Evolutionary conservation across 1,140 invertebrate species (phyloP), one percentile per base, ranked within the genome.

Genomic region (Lasaia peninsularis): DNA sequence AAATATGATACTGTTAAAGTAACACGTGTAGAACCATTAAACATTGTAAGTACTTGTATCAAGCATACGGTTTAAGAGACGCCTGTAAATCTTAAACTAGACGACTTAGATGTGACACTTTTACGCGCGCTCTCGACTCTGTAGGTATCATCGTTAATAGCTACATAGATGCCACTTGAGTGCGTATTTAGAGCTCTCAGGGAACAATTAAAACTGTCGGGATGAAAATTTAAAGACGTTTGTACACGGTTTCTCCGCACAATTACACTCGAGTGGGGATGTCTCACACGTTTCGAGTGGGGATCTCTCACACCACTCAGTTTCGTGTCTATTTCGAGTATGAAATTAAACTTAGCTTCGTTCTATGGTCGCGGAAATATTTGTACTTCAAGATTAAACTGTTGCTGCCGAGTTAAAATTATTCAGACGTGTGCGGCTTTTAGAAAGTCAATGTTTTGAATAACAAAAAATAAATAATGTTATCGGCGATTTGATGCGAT

Each of bases 121-220:
- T 75, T 71, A 78, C 72, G 71, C 62, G 65, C 64, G 71, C 61
- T 65, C 62, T 56, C 75, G 48, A 67, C 65, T 58, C 65, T 56
- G 54, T 66, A 70, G 59, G 73, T 75, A 73, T 67, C 67, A 70
- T 74, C 77, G 67, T 80, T 75, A 75, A 75, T 77, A 77, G 73
- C 65, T 34, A 66, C 67, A 71, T 70, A 68, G 71, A 70, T 70
- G 67, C 69, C 74, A 75, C 73, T 78, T 74, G 63, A 57, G 71
- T 69, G 74, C 50, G 60, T 79, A 77, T 79, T 79, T 77, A 77
- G 75, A 74, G 72, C 72, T 69, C 67, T 70, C 69, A 58, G 35
- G 65, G 64, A 73, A 80, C 77, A 80, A 80, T 80, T 80, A 80
- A 80, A 80, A 74, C 77, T 79, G 77, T 80, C 77, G 69, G 63